Evolutionary conservation across 2,888 invertebrate genomes (phyloP), one percentile per base, ranked within the genome.

Genomic region (Sisyra nigra): DNA sequence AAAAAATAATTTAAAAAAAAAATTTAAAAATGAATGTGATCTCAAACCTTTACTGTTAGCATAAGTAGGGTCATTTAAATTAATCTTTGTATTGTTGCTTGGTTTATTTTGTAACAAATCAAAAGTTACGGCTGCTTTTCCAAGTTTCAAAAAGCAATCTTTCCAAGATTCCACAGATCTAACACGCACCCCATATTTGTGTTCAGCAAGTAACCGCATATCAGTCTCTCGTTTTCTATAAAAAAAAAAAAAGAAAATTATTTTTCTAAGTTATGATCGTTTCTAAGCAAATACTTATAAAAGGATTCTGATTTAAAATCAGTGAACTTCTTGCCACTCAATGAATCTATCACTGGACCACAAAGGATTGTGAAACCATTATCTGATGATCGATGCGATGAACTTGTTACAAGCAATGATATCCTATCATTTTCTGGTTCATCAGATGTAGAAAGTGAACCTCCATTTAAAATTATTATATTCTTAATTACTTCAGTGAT

Each of bases 81-180:
- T 65, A 11, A 79, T 66, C 51, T 73, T 69, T 14, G 73, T 66
- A 10, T 74, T 62, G 42, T 73, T 70, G 48, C 68, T 71, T 1
- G 76, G 73, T 50, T 76, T 80, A 2, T 74, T 71, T 52, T 80
- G 74, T 7, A 83, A 56, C 46, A 85, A 57, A 55, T 84, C 83
- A 51, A 83, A 74, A 3, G 65, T 69, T 0, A 72, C 74, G 1
- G 76, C 74, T 0, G 80, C 79, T 49, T 69, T 65, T 2, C 81
- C 80, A 2, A 85, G 59, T 45, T 72, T 70, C 10, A 63, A 52
- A 49, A 76, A 67, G 46, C 76, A 65, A 34, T 69, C 66, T 40
- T 64, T 61, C 66, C 74, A 73, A 46, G 65, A 63, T 15, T 56
- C 50, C 40, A 66, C 63, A 3, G 67, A 60, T 19, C 66, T 58